Base-by-base conservation (phyloP, 2,888 invertebrate genomes). In the Drosophila kuntzei region DNA sequence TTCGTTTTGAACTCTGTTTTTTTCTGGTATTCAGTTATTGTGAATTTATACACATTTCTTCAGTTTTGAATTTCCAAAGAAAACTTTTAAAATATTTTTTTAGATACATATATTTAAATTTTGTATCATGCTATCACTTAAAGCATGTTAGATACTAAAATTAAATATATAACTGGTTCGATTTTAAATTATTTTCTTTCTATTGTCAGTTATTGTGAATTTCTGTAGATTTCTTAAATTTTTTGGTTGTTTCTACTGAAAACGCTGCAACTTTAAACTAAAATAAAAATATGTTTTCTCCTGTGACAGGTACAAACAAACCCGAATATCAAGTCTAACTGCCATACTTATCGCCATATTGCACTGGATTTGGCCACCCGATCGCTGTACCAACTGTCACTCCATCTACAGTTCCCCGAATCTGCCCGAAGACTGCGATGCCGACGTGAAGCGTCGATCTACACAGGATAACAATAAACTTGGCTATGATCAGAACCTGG, bases 281-380 rank as follows among this genome's bases (percentile, higher is more conserved):
- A 22, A 3, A 1, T 36, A 2, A 36, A 16, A 20, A 1, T 3
- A 1, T n/a, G 0, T 5, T n/a, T 25, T 16, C 9, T 12, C 18
- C n/a, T n/a, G 7, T 3, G 8, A 0, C 46, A 97, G 97, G 97
- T 95, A 95, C 96, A 96, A 96, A 95, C 95, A 96, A 96, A 95
- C 96, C 96, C 94, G 97, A 97, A 95, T 97, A 97, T 96, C 97
- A 96, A 96, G 97, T 97, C 93, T 97, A 95, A 91, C 91, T 80
- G 96, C 94, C 93, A 94, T 95, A 87, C 93, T 95, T 86, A 93
- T 94, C 77, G 94, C 95, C 92, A 93, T 95, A 87, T 92, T 94
- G 85, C 96, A 95, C 93, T 95, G 95, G 95, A 94, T 95, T 91
- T 95, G 95, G 95, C 95, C 95, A 90, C 94, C 94, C 90, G 95